These are phyloP conservation scores for Autographa pulchrina DNA, from an alignment of 2,888 invertebrate genomes.

Conservation along the genomic window DNA sequence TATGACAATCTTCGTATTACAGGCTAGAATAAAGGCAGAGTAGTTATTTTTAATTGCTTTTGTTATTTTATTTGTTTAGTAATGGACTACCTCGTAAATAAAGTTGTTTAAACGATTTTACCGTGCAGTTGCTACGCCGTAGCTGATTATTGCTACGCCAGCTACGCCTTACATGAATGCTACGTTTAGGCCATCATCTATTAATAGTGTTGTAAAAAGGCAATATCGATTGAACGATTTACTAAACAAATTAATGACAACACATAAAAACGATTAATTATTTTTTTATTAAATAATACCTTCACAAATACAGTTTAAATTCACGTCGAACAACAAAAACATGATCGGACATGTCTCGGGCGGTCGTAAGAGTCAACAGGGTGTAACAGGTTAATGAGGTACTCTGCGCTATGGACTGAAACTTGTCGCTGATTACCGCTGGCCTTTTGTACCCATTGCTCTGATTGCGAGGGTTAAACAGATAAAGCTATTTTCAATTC, in stretches of 20 bases:
- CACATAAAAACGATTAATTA: too few species aligned
- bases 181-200: too few species aligned
- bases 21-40: not conserved
- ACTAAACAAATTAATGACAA: too few species aligned
- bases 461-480: constrained; percentile 1
- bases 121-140: not conserved
- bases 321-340: not conserved
- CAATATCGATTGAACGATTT: too few species aligned
- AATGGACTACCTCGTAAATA: not conserved
- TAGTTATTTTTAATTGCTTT: constrained; percentile 3
- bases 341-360: constrained; percentile 12
- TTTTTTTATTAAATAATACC: too few species aligned
- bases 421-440: constrained; percentile 12
- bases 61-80: not conserved
- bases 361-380: constrained; percentile 27
- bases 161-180: not conserved
- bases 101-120: not conserved
- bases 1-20: not conserved
- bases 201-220: too few species aligned
- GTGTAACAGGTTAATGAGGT: constrained; percentile 32
- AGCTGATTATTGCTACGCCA: not conserved
- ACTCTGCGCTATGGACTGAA: constrained; percentile 19
- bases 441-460: constrained; percentile 2
- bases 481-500: not conserved
- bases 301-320: not conserved